Evolutionary conservation across 2,113 vertebrate species (phyloP).

Genomic region (Takifugu bimaculatus): DNA sequence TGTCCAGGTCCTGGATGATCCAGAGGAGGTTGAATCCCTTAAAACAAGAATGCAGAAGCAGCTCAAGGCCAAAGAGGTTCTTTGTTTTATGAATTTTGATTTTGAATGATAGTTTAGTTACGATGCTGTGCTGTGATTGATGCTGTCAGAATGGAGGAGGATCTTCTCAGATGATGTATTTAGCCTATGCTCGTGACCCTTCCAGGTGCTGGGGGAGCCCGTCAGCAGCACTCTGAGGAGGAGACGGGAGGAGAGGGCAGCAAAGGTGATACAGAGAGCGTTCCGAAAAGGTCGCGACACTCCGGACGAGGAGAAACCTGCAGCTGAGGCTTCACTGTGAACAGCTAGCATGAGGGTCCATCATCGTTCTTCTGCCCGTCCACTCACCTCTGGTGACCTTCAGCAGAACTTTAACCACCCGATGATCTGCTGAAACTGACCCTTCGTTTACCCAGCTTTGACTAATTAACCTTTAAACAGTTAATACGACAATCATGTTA

Average conservation of each 20-base stretch:
- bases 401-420: no score
- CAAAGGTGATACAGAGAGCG: conserved; percentile 83
- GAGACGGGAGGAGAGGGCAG: conserved; percentile 85
- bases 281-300: conserved; percentile 72
- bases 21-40: conserved; percentile 79
- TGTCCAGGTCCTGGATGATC: conserved; percentile 74
- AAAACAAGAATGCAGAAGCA: conserved; percentile 88
- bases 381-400: no score
- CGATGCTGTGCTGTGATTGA: neutral
- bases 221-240: conserved; percentile 85
- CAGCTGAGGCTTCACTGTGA: neutral
- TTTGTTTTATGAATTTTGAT: neutral
- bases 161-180: no score
- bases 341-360: no score
- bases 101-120: neutral
- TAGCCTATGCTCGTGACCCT: neutral
- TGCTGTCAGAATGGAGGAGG: neutral
- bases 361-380: no score
- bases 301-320: no score
- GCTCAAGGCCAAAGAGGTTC: conserved; percentile 82
- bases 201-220: conserved; percentile 74
- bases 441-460: no score
- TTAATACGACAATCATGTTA: no score
- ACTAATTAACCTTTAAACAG: no score
- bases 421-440: no score